phyloP scores from a whole-genome alignment of 2,888 invertebrate genomes.

The Tortrix viridana region DNA sequence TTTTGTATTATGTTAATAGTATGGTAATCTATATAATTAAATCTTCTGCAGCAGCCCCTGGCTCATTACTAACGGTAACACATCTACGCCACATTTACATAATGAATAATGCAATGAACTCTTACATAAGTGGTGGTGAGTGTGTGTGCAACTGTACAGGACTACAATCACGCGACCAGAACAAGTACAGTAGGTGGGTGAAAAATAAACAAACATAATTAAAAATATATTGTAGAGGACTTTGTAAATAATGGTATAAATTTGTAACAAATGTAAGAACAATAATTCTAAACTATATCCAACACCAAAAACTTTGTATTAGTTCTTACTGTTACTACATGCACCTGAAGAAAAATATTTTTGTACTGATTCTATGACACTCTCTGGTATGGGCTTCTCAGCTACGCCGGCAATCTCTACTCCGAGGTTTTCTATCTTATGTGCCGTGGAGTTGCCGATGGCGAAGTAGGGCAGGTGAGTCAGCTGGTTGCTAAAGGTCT shows the following conservation, averaged over 20 bases:
- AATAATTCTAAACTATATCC: conserved; percentile 21
- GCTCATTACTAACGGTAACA: too few species aligned
- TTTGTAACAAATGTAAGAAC: conserved; percentile 35
- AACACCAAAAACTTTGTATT: conserved; percentile 20
- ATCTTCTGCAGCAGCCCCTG: too few species aligned
- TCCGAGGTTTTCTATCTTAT: conserved; percentile 73
- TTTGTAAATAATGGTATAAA: conserved; percentile 17
- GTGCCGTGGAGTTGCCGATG: conserved; percentile 76
- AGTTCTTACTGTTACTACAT: conserved; percentile 43
- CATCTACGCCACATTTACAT: too few species aligned
- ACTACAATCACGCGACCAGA: conserved; percentile 1
- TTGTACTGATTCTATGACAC: conserved; percentile 61
- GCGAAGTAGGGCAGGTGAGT: conserved; percentile 71
- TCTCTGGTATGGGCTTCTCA: conserved; percentile 59
- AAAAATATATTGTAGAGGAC: conserved; percentile 8
- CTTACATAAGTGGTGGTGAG: neutral
- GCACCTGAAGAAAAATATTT: conserved; percentile 57
- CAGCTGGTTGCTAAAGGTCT: conserved; percentile 68
- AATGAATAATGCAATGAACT: neutral
- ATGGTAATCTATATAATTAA: too few species aligned
- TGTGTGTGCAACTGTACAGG: neutral
- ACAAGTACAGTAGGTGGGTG: conserved; percentile 9
- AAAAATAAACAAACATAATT: conserved; percentile 5
- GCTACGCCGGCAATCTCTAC: conserved; percentile 75
- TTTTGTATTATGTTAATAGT: too few species aligned